A percentile compares a stretch with the other conserved stretches of the same genome.
phyloP scores from a whole-genome alignment of 2,888 invertebrate genomes.

The Hetaerina titia region DNA sequence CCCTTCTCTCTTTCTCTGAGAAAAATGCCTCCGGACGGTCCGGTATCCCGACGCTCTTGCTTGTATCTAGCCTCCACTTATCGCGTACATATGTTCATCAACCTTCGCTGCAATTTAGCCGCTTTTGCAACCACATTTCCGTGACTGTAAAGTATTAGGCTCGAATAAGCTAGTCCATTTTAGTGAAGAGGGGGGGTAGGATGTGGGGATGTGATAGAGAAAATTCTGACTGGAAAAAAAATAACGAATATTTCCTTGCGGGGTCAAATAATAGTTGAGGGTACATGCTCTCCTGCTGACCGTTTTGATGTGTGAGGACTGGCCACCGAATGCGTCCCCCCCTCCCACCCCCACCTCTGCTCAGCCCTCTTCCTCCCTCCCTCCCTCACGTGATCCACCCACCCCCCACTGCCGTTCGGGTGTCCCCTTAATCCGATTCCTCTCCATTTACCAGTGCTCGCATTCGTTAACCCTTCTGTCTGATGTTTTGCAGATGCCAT shows the following conservation, averaged over 20 bases:
- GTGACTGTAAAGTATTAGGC: not conserved
- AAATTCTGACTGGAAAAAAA: not conserved
- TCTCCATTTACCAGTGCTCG: not conserved
- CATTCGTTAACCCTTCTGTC: constrained; percentile 27
- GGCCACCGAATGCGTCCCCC: not conserved
- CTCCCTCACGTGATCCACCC: not conserved
- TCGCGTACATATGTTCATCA: too few relatives aligned
- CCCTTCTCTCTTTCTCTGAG: too few relatives aligned
- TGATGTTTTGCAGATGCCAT: constrained; percentile 22
- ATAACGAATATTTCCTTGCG: not conserved
- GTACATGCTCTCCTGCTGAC: not conserved
- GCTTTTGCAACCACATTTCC: not conserved
- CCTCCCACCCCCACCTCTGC: too few relatives aligned
- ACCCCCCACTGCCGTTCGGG: not conserved
- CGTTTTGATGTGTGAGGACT: not conserved
- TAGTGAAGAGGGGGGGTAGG: not conserved
- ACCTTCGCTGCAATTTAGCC: not conserved
- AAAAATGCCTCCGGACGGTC: too few relatives aligned
- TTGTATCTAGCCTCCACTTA: too few relatives aligned
- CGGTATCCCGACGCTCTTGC: too few relatives aligned
- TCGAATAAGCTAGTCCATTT: not conserved
- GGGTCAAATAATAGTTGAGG: not conserved
- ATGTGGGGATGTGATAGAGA: not conserved
- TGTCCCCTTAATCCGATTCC: constrained; percentile 35
- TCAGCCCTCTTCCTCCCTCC: not conserved